These are phyloP conservation scores for Amphipyra berbera DNA, from an alignment of 2,888 invertebrate genomes.

Conservation along the genomic window DNA sequence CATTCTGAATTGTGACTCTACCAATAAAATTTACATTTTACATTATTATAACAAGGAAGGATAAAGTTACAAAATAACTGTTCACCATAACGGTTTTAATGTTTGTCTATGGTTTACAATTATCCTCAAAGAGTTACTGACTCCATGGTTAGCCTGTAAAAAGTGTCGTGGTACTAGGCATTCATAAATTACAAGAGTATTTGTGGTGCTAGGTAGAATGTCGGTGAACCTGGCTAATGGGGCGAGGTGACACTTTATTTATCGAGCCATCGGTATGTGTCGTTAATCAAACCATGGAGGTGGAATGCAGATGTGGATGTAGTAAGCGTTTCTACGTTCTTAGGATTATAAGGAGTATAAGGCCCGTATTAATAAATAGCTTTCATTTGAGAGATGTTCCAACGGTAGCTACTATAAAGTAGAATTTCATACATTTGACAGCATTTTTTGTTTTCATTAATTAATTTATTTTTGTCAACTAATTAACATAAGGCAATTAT, in stretches of 20 bases:
- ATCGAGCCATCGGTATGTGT: slow-evolving; percentile 39
- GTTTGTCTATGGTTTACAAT: slow-evolving; percentile 28
- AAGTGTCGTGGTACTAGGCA: slow-evolving; percentile 36
- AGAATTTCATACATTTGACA: no score
- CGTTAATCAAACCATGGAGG: slow-evolving; percentile 46
- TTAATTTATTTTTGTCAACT: no score
- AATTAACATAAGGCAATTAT: no score
- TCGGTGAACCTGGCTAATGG: slow-evolving; percentile 37
- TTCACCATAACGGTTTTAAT: slow-evolving; percentile 21
- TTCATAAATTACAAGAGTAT: slow-evolving; percentile 38
- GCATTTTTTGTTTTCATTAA: no score
- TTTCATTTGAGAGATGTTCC: no score
- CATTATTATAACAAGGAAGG: slow-evolving; percentile 46
- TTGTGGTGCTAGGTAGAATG: slow-evolving; percentile 26
- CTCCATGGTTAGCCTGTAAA: slow-evolving; percentile 31
- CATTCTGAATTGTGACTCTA: neutral
- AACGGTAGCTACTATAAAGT: no score
- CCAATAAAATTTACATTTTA: slow-evolving; percentile 33
- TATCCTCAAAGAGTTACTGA: slow-evolving; percentile 30
- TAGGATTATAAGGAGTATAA: no score
- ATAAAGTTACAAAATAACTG: slow-evolving; percentile 38
- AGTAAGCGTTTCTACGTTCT: slow-evolving; percentile 19
- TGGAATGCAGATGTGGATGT: slow-evolving; percentile 40
- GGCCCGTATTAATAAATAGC: no score
- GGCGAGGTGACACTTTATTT: slow-evolving; percentile 49